Conservation (phyloP, 1,140 invertebrate genomes). For the Drosophila santomea region DNA sequence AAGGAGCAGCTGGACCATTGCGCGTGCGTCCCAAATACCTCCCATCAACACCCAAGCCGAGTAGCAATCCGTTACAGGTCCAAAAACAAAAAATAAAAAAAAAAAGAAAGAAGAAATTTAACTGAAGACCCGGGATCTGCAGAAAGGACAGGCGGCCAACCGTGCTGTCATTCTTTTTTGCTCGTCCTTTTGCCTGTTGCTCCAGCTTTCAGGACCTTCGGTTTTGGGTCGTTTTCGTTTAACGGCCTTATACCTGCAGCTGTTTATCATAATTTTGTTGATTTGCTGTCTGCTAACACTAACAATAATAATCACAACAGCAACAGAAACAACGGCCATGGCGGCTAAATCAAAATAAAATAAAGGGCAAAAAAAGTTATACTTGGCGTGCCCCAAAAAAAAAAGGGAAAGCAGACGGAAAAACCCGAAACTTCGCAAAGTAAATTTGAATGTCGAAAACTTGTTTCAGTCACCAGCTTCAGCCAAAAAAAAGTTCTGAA, state of each 20-base stretch:
- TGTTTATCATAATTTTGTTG: conserved; percentile 83
- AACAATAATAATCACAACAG: conserved; percentile 68
- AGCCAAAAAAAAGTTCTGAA: conserved; percentile 35
- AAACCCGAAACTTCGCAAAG: conserved; percentile 51
- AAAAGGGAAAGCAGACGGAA: conserved; percentile 12
- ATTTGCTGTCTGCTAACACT: conserved; percentile 77
- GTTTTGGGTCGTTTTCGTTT: conserved; percentile 59
- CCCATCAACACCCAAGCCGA: too few relatives aligned
- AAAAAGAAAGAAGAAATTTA: background rate
- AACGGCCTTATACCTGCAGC: conserved; percentile 77
- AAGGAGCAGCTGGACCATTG: too few relatives aligned
- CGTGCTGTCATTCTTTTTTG: conserved; percentile 52
- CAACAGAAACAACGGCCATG: conserved; percentile 50
- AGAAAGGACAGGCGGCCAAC: conserved; percentile 62
- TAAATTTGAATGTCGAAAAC: conserved; percentile 68
- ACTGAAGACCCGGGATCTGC: conserved; percentile 21
- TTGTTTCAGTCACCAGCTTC: conserved; percentile 53
- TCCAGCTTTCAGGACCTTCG: conserved; percentile 40
- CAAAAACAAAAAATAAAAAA: conserved; percentile 10
- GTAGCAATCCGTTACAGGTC: too few relatives aligned
- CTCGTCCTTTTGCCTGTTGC: conserved; percentile 13
- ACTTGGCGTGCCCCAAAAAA: conserved; percentile 26
- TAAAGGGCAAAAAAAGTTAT: conserved; percentile 51
- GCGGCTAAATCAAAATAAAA: conserved; percentile 60
- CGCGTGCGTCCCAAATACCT: too few relatives aligned